Base-by-base conservation (phyloP, 1,140 invertebrate species). In the Drosophila insularis region DNA sequence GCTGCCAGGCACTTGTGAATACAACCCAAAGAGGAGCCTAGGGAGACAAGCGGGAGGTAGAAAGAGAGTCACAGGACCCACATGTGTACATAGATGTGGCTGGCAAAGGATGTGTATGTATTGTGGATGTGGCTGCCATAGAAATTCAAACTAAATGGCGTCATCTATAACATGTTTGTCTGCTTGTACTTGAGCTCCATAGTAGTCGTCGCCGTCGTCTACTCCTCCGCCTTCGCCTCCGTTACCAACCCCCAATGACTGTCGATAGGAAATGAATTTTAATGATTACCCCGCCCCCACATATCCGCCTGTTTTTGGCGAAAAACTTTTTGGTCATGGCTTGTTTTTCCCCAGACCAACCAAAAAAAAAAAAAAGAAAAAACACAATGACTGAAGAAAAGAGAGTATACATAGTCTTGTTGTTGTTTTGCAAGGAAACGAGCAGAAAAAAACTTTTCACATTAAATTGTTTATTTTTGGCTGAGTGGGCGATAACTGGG, bases 221-320 rank as follows among this genome's bases (percentile, higher is more conserved):
- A 55, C 71, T 65, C n/a, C 40, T 6, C 40, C 13, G 17, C 2
- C 43, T 19, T 10, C 1, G 0, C 5, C 43, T 4, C n/a, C 40
- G 8, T 1, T 2, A 10, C 17, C 6, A 1, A 8, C 17, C 19
- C 43, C 7, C 19, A 21, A 74, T 79, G 82, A 81, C 82, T 87
- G 85, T 89, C 84, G 84, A 89, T 89, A 84, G 84, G 77, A 89
- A 89, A 89, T 89, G 84, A 89, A 89, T 89, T 89, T 89, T 89
- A 89, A 89, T 89, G 84, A 89, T 89, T 89, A 71, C 76, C 82
- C 69, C 69, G 69, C 66, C 71, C 75, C 75, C 69, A 63, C 81
- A 50, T 58, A 63, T 60, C 69, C 65, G 66, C 77, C 82, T 89
- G 76, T 87, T 78, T 85, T 65, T 86, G 56, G 62, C 39, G 63